Evolutionary conservation across 2,113 vertebrate genomes (phyloP), one percentile per base, ranked within the genome.

Genomic region (Phrynosoma platyrhinos): DNA sequence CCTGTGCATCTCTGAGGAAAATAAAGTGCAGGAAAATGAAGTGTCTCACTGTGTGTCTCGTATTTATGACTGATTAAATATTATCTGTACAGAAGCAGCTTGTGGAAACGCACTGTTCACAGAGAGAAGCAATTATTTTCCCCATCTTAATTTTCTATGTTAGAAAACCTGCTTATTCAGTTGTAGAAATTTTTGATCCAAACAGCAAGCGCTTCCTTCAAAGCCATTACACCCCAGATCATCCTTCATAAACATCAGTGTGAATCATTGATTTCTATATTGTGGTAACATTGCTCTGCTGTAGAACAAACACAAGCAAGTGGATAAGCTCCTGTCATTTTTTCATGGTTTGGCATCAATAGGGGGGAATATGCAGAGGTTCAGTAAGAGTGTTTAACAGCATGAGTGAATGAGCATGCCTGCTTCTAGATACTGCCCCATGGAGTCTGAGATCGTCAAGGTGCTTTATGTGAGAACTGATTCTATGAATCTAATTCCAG

Each of bases 1-100:
- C 32, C 25, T 58, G 52, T 87, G n/a, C 0, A 66, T 88, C 74
- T 55, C 79, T 52, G 1, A 68, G 74, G 62, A 53, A 81, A 88
- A 77, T 55, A 76, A 78, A 68, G 62, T 30, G 72, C 62, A 32
- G 40, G 75, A 52, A 86, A 79, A 86, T 88, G 74, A 77, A 78
- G 81, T 87, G 47, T 52, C 16, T 10, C 3, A 75, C 76, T 85
- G 74, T 82, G 23, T 13, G 3, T 62, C n/a, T 82, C 88, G 1
- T 12, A 55, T 64, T 74, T 42, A 9, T 16, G 80, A 30, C 83
- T 87, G 79, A 89, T 85, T 85, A 16, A 0, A 55, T 91, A 55
- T 87, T 88, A 42, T 89, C 47, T 81, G 25, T 0, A 0, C 23
- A 30, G 69, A 72, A 23, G 8, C 88, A 87, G 40, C 62, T 18